Base-by-base conservation (phyloP, 2,113 vertebrate species). In the Helogale parvula region DNA sequence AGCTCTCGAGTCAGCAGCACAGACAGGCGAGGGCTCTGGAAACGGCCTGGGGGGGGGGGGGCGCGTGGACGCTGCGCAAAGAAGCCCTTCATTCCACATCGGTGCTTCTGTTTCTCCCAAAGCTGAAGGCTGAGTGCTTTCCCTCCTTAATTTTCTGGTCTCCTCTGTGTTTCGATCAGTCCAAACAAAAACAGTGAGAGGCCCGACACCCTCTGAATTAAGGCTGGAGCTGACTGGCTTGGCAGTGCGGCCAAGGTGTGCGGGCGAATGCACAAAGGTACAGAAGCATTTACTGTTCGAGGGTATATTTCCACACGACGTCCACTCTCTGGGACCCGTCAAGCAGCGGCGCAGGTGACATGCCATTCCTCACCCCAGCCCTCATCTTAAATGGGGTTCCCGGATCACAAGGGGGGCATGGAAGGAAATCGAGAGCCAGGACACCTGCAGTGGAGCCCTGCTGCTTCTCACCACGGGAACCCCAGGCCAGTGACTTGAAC, bases 161-260 rank as follows among this genome's bases (percentile, higher is more conserved):
- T 84, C 3, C 33, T 50, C 47, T 35, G 19, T 1, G 11, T 52
- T 65, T 31, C 7, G 5, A 79, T 74, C 52, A 31, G 68, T 95
- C 96, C 94, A 87, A 95, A 90, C 82, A 97, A 94, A 90, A 82
- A 69, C 94, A 81, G 87, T 2, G 2, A 96, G 96, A 68, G 83
- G 82, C 81, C 95, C 95, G 81, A 41, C 54, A 68, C 27, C 87
- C 72, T 76, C 15, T 7, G 83, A 60, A 57, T 60, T 31, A 2
- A 69, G 38, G 72, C 68, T 38, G 69, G 25, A 79, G 45, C 14
- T 25, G 79, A 31, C 69, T 72, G 60, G 41, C 86, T 45, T 50
- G 31, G 52, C 84, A 60, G 54, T 17, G 16, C 38, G 71, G 65
- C 54, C 47, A 5, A 72, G 63, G 57, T 38, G 45, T 4, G 35